phyloP scores from a whole-genome alignment of 2,888 invertebrate species.

The Agrotis segetum region DNA sequence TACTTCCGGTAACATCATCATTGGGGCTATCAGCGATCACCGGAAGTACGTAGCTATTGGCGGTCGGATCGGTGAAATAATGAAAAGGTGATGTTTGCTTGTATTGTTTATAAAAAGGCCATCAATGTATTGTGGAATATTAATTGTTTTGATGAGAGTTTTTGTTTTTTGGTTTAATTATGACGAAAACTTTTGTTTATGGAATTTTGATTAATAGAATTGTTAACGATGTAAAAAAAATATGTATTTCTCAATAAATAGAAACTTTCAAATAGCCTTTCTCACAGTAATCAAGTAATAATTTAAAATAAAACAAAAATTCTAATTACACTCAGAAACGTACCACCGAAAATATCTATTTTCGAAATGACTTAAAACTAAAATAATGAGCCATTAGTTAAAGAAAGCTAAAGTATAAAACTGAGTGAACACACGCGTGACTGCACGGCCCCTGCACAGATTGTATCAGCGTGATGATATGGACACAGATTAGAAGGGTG shows the following conservation, averaged over 20 bases:
- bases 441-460: conserved; percentile 75
- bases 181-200: too few relatives aligned
- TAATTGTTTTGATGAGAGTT: conserved; percentile 34
- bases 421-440: conserved; percentile 75
- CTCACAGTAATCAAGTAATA: background rate
- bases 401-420: conserved; percentile 73
- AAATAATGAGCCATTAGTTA: conserved; percentile 67
- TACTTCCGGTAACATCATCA: conserved; percentile 78
- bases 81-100: conserved; percentile 61
- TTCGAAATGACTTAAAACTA: conserved; percentile 50
- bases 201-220: too few relatives aligned
- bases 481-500: conserved; percentile 57
- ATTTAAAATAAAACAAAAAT: background rate
- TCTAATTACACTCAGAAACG: background rate
- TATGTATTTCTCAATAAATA: too few relatives aligned
- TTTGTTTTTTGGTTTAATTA: conserved; percentile 10
- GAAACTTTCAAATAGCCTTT: too few relatives aligned
- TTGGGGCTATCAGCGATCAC: conserved; percentile 77
- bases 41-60: conserved; percentile 68
- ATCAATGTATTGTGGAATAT: conserved; percentile 46
- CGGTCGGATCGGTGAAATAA: conserved; percentile 60
- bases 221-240: too few relatives aligned
- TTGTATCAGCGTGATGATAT: conserved; percentile 72
- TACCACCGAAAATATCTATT: conserved; percentile 27
- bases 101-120: conserved; percentile 54